A percentile compares a stretch with the other conserved stretches of the same genome.
Conservation (phyloP, 2,113 vertebrate species). For the Jaculus jaculus region DNA sequence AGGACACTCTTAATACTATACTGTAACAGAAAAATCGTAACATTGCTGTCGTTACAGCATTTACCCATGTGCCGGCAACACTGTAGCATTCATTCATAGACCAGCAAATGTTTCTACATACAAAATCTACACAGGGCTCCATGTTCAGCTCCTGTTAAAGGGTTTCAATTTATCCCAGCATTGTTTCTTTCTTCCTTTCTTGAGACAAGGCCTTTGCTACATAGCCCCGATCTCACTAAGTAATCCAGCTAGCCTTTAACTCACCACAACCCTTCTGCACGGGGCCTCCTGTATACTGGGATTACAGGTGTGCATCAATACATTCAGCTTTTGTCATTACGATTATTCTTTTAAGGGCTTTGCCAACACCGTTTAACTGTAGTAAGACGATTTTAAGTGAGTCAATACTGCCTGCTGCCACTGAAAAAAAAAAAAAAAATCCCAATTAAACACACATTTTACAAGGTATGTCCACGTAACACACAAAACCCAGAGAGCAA, state of each 20-base stretch:
- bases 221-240: not conserved
- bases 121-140: not conserved
- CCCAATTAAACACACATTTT: not conserved
- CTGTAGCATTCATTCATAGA: not conserved
- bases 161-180: conserved; percentile 16
- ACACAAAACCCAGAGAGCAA: not conserved
- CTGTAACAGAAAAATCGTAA: not conserved
- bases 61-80: conserved; percentile 19
- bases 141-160: not conserved
- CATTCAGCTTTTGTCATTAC: not conserved
- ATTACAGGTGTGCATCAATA: not conserved
- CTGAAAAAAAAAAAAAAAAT: conserved; percentile 1
- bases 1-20: not conserved
- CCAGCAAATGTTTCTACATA: conserved; percentile 7
- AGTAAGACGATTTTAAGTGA: not conserved
- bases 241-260: not conserved
- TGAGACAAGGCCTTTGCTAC: not conserved
- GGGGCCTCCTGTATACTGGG: not conserved
- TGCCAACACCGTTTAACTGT: conserved; percentile 3
- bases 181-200: not conserved
- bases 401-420: not conserved
- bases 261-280: not conserved
- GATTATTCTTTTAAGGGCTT: not conserved
- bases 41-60: not conserved
- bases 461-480: not conserved